Evolutionary conservation across 37 sponge, comb jelly and placozoan genomes (phyloP).

Genomic region (Halisarca cf. caerulea): DNA sequence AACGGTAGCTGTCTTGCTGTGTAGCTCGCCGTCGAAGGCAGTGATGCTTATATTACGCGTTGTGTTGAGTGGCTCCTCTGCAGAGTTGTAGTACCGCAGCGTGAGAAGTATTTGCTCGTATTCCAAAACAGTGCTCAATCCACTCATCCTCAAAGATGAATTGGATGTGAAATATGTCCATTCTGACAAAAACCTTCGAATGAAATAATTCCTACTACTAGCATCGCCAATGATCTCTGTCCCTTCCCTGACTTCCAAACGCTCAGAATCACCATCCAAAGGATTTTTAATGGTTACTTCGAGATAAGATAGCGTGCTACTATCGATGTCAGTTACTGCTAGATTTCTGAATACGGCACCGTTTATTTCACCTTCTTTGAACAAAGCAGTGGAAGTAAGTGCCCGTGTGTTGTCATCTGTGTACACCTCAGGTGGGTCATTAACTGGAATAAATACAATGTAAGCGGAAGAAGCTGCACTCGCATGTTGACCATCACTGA

Average conservation of each 20-base stretch:
- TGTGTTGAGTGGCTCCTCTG: slow-evolving; percentile 65
- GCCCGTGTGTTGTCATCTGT: slow-evolving; percentile 61
- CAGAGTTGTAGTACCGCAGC: slow-evolving; percentile 70
- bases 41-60: slow-evolving; percentile 45
- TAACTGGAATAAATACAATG: slow-evolving; percentile 62
- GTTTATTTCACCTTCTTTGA: slow-evolving; percentile 74
- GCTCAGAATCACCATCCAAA: slow-evolving; percentile 59
- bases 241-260: neutral
- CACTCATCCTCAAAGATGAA: slow-evolving; percentile 9
- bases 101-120: slow-evolving; percentile 79
- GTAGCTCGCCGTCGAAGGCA: slow-evolving; percentile 75
- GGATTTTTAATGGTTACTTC: slow-evolving; percentile 56
- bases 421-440: slow-evolving; percentile 77
- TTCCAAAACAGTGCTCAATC: slow-evolving; percentile 71
- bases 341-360: slow-evolving; percentile 21
- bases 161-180: too few relatives aligned
- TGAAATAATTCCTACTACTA: too few relatives aligned
- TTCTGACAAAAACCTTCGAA: too few relatives aligned
- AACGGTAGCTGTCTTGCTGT: slow-evolving; percentile 29
- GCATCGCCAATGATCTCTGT: too few relatives aligned
- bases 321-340: slow-evolving; percentile 73
- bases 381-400: slow-evolving; percentile 25
- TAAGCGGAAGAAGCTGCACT: slow-evolving; percentile 58
- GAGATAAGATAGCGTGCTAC: slow-evolving; percentile 52
- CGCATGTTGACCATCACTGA: slow-evolving; percentile 61